Base-by-base conservation (phyloP, 2,888 invertebrate genomes). In the Cinara cedri region DNA sequence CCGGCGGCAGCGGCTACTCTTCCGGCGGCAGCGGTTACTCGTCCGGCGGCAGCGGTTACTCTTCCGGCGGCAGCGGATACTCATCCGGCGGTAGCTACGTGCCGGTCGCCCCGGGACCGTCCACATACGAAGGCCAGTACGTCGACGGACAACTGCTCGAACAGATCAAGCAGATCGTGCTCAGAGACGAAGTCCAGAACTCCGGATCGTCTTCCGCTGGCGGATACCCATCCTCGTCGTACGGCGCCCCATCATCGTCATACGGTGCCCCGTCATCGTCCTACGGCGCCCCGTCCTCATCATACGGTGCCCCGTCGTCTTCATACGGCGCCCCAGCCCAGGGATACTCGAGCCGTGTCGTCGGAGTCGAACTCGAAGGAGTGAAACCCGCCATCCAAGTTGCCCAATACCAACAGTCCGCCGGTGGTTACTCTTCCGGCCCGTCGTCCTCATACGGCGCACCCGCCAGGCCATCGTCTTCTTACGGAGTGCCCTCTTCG, bases 351-450 rank as follows among this genome's bases (percentile, higher is more conserved):
- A 88, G 88, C 82, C 90, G 91, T 83, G 93, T 94, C 80, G 93
- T 93, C 83, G 94, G 94, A 83, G 91, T 94, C 86, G 91, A 93
- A 87, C 90, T 94, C 82, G 94, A 94, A 84, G 93, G 92, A 82
- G 92, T 94, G 84, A 92, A 93, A 84, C 94, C 93, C 84, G 94
- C 93, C 83, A 92, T 94, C 87, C 94, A 94, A 86, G 94, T 94
- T 82, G 94, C 94, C 62, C 93, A 94, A 85, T 94, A 91, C 89
- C 89, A 91, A 83, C 93, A 93, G 87, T 86, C 88, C 82, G 87
- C 44, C 21, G 83, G 84, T 82, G 89, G 89, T 83, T 86, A 88
- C 82, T 90, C 90, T 82, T 88, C 90, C 85, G 88, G 91, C 86
- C 90, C 90, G 87, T 92, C 92, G 86, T 92, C 92, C 85, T 88